A percentile compares a stretch with the other conserved stretches of the same genome.
Conservation (phyloP, 2,113 vertebrate genomes). For the Erinaceus europaeus region DNA sequence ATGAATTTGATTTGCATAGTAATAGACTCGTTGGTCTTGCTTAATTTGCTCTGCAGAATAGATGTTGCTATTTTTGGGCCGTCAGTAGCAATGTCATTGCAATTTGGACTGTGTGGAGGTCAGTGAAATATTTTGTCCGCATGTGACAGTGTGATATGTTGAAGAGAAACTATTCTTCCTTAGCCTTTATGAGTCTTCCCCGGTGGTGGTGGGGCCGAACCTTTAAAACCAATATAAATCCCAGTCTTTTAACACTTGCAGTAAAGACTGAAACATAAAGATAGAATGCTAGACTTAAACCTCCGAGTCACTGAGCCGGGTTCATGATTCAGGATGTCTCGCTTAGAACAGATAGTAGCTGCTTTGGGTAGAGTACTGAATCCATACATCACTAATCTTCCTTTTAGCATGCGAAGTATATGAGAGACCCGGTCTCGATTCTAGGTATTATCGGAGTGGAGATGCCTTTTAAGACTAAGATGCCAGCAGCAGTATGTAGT, state of each 20-base stretch:
- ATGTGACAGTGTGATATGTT: slow-evolving; percentile 12
- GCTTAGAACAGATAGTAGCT: neutral
- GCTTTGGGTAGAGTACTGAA: neutral
- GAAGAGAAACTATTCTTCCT: neutral
- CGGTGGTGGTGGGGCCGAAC: no score
- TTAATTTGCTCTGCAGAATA: slow-evolving; percentile 74
- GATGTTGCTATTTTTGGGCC: slow-evolving; percentile 65
- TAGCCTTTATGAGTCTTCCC: neutral
- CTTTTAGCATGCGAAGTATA: neutral
- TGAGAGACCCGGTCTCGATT: neutral
- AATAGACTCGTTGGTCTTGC: slow-evolving; percentile 73
- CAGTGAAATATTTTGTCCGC: slow-evolving; percentile 62
- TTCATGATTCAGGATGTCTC: neutral
- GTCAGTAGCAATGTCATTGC: slow-evolving; percentile 68
- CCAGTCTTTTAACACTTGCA: neutral
- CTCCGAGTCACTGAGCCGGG: neutral
- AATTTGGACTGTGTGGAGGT: slow-evolving; percentile 60
- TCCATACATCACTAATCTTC: neutral
- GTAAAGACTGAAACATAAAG: slow-evolving; percentile 5
- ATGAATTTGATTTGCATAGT: slow-evolving; percentile 82
- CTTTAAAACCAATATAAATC: neutral
- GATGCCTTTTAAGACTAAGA: neutral
- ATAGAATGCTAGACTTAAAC: neutral
- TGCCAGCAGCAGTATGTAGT: neutral
- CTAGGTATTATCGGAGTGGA: neutral